These are phyloP conservation scores for Tarsius wallacei DNA, from an alignment of 2,797 vertebrate species.

Conservation along the genomic window DNA sequence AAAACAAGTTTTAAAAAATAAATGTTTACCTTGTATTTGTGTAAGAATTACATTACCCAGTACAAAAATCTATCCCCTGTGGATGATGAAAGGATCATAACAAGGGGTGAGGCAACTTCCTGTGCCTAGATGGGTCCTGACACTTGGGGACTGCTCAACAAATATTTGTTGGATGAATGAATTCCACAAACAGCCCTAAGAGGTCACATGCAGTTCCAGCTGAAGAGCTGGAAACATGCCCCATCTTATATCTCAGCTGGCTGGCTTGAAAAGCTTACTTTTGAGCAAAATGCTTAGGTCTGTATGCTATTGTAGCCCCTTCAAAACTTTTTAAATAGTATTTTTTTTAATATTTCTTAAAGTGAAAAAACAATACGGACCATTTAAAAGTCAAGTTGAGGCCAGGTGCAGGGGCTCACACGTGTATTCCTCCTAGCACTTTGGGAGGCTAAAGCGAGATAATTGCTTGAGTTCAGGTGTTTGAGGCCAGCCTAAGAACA, in stretches of 20 bases:
- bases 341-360: conserved; percentile 65
- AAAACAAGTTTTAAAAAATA: conserved; percentile 41
- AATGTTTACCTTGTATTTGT: conserved; percentile 52
- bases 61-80: not conserved
- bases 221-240: conserved; percentile 20
- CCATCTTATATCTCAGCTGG: not conserved
- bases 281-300: conserved; percentile 54
- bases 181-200: not conserved
- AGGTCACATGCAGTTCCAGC: not conserved
- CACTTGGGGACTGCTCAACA: not conserved
- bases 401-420: no score
- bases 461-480: no score
- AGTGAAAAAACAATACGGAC: conserved; percentile 8
- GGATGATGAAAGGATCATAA: not conserved
- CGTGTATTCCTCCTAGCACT: no score
- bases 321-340: conserved; percentile 49
- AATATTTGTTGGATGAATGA: not conserved
- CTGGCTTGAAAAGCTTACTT: conserved; percentile 69
- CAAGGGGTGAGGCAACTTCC: not conserved
- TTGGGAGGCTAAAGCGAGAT: no score
- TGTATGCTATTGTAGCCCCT: not conserved
- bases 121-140: not conserved
- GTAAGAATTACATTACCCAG: not conserved
- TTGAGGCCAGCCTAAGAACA: no score
- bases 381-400: conserved; percentile 39